phyloP scores from a whole-genome alignment of 1,140 invertebrate species.

The Magallana ariakensis region DNA sequence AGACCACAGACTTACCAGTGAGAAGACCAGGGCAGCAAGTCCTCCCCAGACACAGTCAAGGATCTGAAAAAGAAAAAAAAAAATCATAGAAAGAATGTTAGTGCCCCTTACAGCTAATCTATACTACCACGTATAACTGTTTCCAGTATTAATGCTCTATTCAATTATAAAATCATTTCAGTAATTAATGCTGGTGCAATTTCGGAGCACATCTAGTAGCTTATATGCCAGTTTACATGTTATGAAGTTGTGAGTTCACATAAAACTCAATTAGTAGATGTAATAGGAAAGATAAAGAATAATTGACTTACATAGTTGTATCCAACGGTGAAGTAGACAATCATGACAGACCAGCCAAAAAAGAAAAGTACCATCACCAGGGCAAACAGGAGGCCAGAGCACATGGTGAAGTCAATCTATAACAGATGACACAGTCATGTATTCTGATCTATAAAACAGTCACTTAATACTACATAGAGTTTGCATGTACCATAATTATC shows the following conservation, averaged over 20 bases:
- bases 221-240: no score
- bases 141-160: no score
- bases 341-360: constrained; percentile 80
- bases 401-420: constrained; percentile 84
- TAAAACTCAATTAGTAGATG: not conserved
- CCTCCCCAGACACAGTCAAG: constrained; percentile 80
- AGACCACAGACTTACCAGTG: constrained; percentile 76
- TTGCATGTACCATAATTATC: not conserved
- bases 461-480: no score
- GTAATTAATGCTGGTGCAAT: no score
- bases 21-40: constrained; percentile 81
- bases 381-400: constrained; percentile 81
- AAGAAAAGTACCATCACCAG: constrained; percentile 81
- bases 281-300: not conserved
- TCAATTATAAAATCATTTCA: no score
- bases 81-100: no score
- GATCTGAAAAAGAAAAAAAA: constrained; percentile 67
- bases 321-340: constrained; percentile 69
- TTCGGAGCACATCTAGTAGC: no score
- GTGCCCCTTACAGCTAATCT: no score
- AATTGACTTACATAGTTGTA: constrained; percentile 60
- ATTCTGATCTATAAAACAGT: not conserved
- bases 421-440: constrained; percentile 42
- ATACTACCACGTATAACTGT: no score
- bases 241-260: not conserved